Evolutionary conservation across 2,888 invertebrate genomes (phyloP).

Genomic region (Athalia rosae): DNA sequence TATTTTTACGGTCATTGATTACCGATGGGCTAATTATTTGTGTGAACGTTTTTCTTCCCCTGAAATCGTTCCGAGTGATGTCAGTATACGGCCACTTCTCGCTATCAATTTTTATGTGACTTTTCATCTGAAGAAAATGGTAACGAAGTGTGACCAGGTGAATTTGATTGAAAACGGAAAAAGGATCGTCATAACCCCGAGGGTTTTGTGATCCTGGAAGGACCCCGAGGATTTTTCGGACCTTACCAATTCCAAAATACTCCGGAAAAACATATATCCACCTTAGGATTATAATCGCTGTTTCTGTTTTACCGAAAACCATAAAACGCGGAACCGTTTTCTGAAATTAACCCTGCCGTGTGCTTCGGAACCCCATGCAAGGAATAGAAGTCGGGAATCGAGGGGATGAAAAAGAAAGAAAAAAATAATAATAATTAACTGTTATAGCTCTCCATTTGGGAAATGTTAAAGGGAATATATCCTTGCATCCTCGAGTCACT

Average conservation of each 20-base stretch:
- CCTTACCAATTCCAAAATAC: constrained; percentile 47
- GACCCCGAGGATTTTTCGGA: constrained; percentile 4
- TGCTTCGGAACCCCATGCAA: constrained; percentile 40
- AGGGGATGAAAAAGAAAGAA: constrained; percentile 3
- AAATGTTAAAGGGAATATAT: not conserved
- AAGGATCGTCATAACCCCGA: constrained; percentile 46
- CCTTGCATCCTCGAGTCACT: too few species aligned
- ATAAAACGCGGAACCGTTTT: constrained; percentile 52
- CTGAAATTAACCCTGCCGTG: constrained; percentile 58
- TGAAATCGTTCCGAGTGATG: too few species aligned
- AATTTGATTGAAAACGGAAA: constrained; percentile 44
- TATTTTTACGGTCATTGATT: too few species aligned
- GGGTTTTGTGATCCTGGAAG: constrained; percentile 31
- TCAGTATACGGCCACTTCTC: not conserved
- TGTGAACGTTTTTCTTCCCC: too few species aligned
- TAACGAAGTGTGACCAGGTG: constrained; percentile 40
- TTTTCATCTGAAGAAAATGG: constrained; percentile 29
- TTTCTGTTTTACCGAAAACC: constrained; percentile 56
- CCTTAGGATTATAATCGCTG: constrained; percentile 52
- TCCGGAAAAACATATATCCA: constrained; percentile 36
- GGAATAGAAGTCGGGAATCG: not conserved
- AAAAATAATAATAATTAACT: constrained; percentile 45
- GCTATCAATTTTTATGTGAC: constrained; percentile 27
- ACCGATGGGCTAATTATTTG: too few species aligned
- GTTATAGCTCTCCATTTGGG: constrained; percentile 15